Evolutionary conservation across 2,888 invertebrate genomes (phyloP).

Genomic region (Cacoxenus indagator): DNA sequence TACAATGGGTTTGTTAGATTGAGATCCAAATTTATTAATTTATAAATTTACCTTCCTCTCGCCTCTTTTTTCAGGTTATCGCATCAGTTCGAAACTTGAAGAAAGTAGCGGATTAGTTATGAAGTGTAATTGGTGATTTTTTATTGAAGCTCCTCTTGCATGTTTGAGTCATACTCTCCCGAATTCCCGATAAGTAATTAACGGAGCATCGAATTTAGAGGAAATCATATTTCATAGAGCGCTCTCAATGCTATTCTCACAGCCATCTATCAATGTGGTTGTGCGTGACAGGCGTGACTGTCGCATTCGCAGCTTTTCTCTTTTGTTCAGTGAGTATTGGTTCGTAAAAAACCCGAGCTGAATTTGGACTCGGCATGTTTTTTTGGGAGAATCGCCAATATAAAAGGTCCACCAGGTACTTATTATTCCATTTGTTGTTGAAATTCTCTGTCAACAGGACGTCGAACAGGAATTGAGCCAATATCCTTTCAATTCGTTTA

Average conservation of each 20-base stretch:
- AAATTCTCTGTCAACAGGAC: slow-evolving; percentile 49
- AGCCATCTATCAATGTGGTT: not conserved
- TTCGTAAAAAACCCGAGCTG: slow-evolving; percentile 21
- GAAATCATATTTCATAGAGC: too few relatives aligned
- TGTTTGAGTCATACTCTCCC: too few relatives aligned
- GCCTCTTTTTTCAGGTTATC: too few relatives aligned
- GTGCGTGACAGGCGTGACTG: slow-evolving; percentile 1
- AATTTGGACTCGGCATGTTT: slow-evolving; percentile 21
- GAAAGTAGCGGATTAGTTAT: too few relatives aligned
- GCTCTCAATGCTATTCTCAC: not conserved
- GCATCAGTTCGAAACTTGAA: too few relatives aligned
- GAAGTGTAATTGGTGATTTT: too few relatives aligned
- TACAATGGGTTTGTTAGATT: too few relatives aligned
- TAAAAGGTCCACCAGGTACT: slow-evolving; percentile 45
- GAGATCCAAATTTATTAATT: too few relatives aligned
- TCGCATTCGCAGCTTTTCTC: not conserved
- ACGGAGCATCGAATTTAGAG: too few relatives aligned
- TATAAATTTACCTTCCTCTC: too few relatives aligned
- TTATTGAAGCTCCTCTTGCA: too few relatives aligned
- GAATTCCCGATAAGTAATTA: too few relatives aligned
- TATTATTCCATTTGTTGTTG: slow-evolving; percentile 56
- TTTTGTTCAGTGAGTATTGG: not conserved
- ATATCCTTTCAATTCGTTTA: slow-evolving; percentile 1
- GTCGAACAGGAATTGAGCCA: slow-evolving; percentile 40
- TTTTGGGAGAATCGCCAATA: slow-evolving; percentile 37